phyloP scores from a whole-genome alignment of 2,888 invertebrate species.

The Sisyra terminalis region DNA sequence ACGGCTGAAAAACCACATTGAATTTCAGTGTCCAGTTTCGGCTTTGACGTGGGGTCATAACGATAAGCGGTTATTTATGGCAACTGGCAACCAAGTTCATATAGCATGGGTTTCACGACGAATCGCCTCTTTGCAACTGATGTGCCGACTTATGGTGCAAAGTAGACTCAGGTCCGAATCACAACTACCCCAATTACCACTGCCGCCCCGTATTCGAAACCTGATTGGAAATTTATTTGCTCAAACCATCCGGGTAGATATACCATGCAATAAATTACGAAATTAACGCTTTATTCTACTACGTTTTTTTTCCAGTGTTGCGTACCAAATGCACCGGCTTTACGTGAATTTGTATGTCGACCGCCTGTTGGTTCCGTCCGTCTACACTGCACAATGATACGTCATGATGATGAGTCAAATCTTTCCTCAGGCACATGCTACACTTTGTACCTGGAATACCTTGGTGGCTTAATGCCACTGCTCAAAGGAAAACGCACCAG shows the following conservation, averaged over 20 bases:
- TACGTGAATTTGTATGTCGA: conserved; percentile 85
- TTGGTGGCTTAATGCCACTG: conserved; percentile 90
- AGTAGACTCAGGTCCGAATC: conserved; percentile 57
- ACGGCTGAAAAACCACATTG: conserved; percentile 5
- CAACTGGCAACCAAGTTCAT: conserved; percentile 80
- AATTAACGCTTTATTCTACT: too few species aligned
- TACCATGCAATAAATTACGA: background rate
- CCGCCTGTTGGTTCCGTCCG: conserved; percentile 74
- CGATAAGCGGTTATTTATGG: conserved; percentile 86
- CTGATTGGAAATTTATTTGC: conserved; percentile 76
- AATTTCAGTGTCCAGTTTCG: conserved; percentile 59
- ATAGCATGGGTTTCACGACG: conserved; percentile 86
- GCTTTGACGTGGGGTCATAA: conserved; percentile 98
- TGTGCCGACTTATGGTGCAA: conserved; percentile 71
- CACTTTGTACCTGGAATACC: conserved; percentile 82
- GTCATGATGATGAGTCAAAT: conserved; percentile 74
- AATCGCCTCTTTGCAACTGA: conserved; percentile 77
- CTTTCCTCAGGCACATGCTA: conserved; percentile 56
- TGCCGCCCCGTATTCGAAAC: conserved; percentile 75
- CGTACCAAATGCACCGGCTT: conserved; percentile 74
- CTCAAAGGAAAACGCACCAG: conserved; percentile 91
- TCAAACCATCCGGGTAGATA: conserved; percentile 88
- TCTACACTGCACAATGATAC: conserved; percentile 93
- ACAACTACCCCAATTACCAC: conserved; percentile 60
- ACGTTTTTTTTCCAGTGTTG: conserved; percentile 55